Evolutionary conservation across 2,113 vertebrate species (phyloP).

Genomic region (Ammodytes marinus): DNA sequence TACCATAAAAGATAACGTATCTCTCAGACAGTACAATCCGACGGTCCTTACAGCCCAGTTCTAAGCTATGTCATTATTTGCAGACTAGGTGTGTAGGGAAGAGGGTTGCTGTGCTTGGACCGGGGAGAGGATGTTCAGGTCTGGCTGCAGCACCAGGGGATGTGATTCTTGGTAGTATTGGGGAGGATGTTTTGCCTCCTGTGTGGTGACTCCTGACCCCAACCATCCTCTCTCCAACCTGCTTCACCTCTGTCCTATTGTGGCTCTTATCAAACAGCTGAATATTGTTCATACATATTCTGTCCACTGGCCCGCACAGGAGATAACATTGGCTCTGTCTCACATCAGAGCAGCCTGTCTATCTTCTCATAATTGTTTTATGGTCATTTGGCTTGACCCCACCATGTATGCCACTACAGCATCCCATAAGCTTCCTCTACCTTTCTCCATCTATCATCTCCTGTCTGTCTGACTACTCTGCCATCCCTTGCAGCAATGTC

Average conservation of each 20-base stretch:
- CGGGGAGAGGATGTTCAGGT: conserved; percentile 75
- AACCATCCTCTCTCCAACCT: conserved; percentile 75
- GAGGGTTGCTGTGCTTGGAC: conserved; percentile 69
- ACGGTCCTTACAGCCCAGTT: conserved; percentile 39
- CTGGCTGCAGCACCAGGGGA: conserved; percentile 64
- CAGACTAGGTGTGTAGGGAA: conserved; percentile 59
- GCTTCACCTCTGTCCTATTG: conserved; percentile 68
- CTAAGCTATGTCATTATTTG: conserved; percentile 23
- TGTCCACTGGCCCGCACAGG: conserved; percentile 10
- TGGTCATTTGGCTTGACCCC: conserved; percentile 9
- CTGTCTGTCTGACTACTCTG: conserved; percentile 1
- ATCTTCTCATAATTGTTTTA: conserved; percentile 38
- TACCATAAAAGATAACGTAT: conserved; percentile 11
- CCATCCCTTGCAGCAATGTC: not conserved
- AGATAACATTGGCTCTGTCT: conserved; percentile 42
- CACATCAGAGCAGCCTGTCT: conserved; percentile 8
- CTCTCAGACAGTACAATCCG: conserved; percentile 27
- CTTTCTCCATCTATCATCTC: conserved; percentile 9
- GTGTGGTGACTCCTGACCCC: conserved; percentile 79
- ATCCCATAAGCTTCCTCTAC: not conserved
- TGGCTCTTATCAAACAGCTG: conserved; percentile 58
- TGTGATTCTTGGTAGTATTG: conserved; percentile 70
- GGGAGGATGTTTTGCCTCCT: conserved; percentile 84
- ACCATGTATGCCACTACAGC: not conserved
- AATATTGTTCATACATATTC: conserved; percentile 52